These are phyloP conservation scores for Butorides virescens DNA, from an alignment of 2,113 vertebrate species.

Conservation along the genomic window DNA sequence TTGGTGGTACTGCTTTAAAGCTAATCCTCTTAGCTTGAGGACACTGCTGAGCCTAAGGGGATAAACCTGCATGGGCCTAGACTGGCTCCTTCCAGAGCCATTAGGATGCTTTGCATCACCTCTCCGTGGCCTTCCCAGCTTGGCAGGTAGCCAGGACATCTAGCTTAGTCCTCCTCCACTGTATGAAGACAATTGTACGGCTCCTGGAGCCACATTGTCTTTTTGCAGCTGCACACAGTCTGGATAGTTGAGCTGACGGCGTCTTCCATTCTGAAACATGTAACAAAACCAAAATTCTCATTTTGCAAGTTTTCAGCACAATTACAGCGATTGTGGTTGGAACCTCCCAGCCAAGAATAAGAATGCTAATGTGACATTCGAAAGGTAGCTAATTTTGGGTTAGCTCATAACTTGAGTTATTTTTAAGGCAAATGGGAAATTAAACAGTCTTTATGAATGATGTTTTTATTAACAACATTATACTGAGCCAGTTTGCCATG, in stretches of 20 bases:
- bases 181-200: accelerated
- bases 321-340: neutral
- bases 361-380: neutral
- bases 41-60: neutral
- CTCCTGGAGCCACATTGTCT: neutral
- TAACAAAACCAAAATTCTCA: neutral
- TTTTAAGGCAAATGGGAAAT: slow-evolving; percentile 13
- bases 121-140: neutral
- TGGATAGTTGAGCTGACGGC: neutral
- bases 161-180: neutral
- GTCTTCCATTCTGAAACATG: neutral
- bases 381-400: neutral
- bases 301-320: neutral
- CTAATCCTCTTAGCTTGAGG: slow-evolving; percentile 21
- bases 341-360: neutral
- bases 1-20: slow-evolving; percentile 21
- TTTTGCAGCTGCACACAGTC: neutral
- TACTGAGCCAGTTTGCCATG: neutral
- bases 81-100: neutral
- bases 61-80: neutral
- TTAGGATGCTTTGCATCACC: neutral
- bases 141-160: neutral
- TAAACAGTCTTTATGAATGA: neutral
- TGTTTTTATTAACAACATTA: neutral
- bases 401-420: neutral